Percentiles rank a stretch among this genome's conserved stretches.
These are phyloP conservation scores for Maccullochella peelii DNA, from an alignment of 2,113 vertebrate species.

Conservation along the genomic window DNA sequence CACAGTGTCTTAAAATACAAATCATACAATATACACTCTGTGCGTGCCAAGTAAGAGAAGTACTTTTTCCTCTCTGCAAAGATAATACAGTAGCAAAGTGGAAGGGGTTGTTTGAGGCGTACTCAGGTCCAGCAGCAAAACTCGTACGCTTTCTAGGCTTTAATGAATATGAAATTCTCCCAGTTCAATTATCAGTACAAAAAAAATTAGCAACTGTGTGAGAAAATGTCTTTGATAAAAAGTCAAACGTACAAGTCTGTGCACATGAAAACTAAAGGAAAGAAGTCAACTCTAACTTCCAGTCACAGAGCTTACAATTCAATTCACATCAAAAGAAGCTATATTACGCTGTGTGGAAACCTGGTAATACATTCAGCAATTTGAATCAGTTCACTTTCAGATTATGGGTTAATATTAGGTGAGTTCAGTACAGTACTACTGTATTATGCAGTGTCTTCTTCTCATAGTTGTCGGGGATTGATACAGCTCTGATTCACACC, in stretches of 20 bases:
- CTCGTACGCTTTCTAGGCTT: neutral
- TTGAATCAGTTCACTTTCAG: neutral
- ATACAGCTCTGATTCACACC: neutral
- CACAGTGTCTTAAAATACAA: slow-evolving; percentile 52
- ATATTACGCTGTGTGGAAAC: neutral
- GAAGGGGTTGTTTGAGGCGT: neutral
- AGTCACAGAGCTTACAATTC: neutral
- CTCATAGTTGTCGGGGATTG: no score
- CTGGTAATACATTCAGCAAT: neutral
- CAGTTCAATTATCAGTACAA: neutral
- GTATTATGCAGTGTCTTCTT: neutral
- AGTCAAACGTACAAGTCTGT: neutral
- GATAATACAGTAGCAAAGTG: neutral
- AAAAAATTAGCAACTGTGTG: neutral
- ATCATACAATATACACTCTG: slow-evolving; percentile 8
- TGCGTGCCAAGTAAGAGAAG: slow-evolving; percentile 2
- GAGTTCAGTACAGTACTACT: neutral
- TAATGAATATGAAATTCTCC: neutral
- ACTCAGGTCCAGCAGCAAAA: neutral
- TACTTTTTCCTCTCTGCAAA: slow-evolving; percentile 2
- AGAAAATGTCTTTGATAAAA: neutral
- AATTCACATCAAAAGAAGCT: neutral
- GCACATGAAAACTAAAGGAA: neutral
- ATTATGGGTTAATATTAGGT: neutral
- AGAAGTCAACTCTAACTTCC: neutral